These are phyloP conservation scores for Pandemis cinnamomeana DNA, from an alignment of 2,888 invertebrate species.

Conservation along the genomic window DNA sequence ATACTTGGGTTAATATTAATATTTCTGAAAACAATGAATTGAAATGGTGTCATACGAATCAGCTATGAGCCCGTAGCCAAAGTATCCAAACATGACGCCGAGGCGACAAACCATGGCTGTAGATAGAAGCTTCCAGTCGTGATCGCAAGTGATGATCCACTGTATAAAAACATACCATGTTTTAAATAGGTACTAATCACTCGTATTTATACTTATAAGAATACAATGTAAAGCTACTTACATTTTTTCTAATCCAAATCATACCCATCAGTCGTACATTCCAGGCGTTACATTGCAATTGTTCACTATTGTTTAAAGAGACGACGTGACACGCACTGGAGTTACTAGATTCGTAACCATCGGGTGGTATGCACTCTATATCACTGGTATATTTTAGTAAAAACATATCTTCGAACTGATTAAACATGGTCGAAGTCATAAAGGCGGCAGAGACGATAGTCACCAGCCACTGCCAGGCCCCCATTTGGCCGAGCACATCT, in stretches of 20 bases:
- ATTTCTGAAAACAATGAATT: neutral
- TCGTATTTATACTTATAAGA: neutral
- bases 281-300: slow-evolving; percentile 65
- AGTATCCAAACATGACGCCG: slow-evolving; percentile 70
- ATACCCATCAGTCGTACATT: slow-evolving; percentile 67
- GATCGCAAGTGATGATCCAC: slow-evolving; percentile 74
- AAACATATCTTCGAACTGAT: slow-evolving; percentile 70
- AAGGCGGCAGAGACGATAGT: slow-evolving; percentile 64
- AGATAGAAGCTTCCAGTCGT: slow-evolving; percentile 62
- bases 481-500: slow-evolving; percentile 72
- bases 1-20: neutral
- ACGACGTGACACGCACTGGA: slow-evolving; percentile 61
- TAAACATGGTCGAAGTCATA: slow-evolving; percentile 64
- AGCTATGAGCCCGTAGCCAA: slow-evolving; percentile 70
- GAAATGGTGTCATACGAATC: slow-evolving; percentile 62
- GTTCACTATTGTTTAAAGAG: slow-evolving; percentile 55
- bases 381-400: slow-evolving; percentile 59
- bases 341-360: slow-evolving; percentile 54
- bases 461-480: slow-evolving; percentile 76
- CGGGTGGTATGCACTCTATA: slow-evolving; percentile 59
- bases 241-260: slow-evolving; percentile 71
- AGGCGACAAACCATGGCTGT: slow-evolving; percentile 70
- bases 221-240: slow-evolving; percentile 47
- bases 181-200: neutral
- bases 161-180: slow-evolving; percentile 48